These are phyloP conservation scores for Orussus abietinus DNA, from an alignment of 1,140 invertebrate genomes.

Conservation along the genomic window DNA sequence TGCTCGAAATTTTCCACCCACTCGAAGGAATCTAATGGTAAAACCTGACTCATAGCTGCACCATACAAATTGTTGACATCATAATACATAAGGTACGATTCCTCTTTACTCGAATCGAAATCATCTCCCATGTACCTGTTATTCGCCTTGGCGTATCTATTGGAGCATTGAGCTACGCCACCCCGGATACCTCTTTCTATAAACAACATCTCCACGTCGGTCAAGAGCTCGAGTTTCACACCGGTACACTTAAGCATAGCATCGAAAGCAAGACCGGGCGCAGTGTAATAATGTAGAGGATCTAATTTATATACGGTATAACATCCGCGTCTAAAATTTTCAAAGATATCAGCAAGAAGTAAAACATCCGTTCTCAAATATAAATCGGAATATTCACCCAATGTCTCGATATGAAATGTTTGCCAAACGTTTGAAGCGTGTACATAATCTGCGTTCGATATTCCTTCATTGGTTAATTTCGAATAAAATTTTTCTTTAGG, in stretches of 20 bases:
- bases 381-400: slow-evolving; percentile 33
- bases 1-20: too few relatives aligned
- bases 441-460: slow-evolving; percentile 38
- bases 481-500: slow-evolving; percentile 35
- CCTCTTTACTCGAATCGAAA: too few relatives aligned
- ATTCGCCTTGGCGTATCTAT: slow-evolving; percentile 37
- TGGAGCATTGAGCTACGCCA: slow-evolving; percentile 36
- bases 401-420: slow-evolving; percentile 34
- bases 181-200: slow-evolving; percentile 41
- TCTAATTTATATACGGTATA: slow-evolving; percentile 35
- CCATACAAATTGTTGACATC: slow-evolving; percentile 2
- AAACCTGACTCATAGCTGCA: too few relatives aligned
- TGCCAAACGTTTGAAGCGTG: slow-evolving; percentile 48
- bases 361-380: slow-evolving; percentile 47
- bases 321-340: slow-evolving; percentile 43
- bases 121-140: slow-evolving; percentile 38
- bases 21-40: too few relatives aligned
- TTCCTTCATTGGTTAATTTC: slow-evolving; percentile 26
- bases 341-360: slow-evolving; percentile 45
- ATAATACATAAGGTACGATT: slow-evolving; percentile 1
- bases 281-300: slow-evolving; percentile 38
- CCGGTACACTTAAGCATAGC: slow-evolving; percentile 39
- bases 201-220: slow-evolving; percentile 43
- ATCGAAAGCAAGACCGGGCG: slow-evolving; percentile 37
- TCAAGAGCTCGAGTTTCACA: slow-evolving; percentile 39